These are phyloP conservation scores for Nephrotoma guestfalica DNA, from an alignment of 2,888 invertebrate genomes.

Conservation along the genomic window DNA sequence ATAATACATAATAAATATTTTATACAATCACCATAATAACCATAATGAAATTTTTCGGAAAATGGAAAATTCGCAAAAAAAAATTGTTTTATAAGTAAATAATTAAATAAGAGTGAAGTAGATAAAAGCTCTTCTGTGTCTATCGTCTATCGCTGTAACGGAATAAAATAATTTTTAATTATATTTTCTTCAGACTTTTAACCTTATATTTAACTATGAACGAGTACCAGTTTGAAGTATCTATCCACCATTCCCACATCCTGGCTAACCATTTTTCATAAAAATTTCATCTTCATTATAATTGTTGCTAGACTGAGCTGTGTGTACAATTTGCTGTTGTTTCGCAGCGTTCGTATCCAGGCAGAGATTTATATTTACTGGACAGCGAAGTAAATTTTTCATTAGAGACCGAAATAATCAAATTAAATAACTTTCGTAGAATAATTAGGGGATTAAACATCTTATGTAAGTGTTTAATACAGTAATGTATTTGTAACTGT, in stretches of 20 bases:
- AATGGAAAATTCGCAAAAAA: neutral
- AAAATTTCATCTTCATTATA: neutral
- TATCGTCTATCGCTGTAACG: neutral
- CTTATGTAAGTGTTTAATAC: too few species aligned
- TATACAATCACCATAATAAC: neutral
- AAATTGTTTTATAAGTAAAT: neutral
- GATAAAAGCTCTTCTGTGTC: neutral
- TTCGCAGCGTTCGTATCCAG: neutral
- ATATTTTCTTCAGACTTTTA: neutral
- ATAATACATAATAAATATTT: neutral
- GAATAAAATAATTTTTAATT: neutral
- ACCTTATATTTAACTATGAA: neutral
- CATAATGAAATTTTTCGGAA: neutral
- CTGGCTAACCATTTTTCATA: neutral
- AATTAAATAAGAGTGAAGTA: neutral
- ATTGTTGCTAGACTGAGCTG: neutral
- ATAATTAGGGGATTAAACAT: too few species aligned
- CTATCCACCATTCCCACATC: neutral
- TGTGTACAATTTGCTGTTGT: neutral
- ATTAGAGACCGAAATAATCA: too few species aligned
- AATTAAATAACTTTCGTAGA: too few species aligned
- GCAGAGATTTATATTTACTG: neutral
- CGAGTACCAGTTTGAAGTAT: neutral
- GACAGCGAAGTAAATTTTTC: too few species aligned
- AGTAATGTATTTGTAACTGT: too few species aligned